Evolutionary conservation across 1,140 invertebrate species (phyloP), one percentile per base, ranked within the genome.

Genomic region (Caenorhabditis briggsae): DNA sequence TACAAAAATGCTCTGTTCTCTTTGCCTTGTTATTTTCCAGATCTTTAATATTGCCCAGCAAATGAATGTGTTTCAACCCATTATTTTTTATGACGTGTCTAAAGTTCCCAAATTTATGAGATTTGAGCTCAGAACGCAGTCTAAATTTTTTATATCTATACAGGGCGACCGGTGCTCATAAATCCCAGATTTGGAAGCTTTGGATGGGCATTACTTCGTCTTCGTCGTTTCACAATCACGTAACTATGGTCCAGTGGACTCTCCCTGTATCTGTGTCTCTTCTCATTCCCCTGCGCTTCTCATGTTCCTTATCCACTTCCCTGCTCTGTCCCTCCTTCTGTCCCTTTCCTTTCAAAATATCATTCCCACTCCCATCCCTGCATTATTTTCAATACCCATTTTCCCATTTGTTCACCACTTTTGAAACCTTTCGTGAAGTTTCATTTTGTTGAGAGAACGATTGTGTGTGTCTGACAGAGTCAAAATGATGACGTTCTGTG

Each of bases 181-280:
- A 33, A 33, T 33, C 33, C 33, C 3, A 33, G 33, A 33, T 33
- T 33, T 33, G 33, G 33, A 33, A 33, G 33, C 33, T 33, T 33
- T 33, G 33, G 33, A 33, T 3, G 33, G 3, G 33, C 33, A 33
- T 33, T 33, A 33, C 33, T 33, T 33, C 33, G 3, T 33, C 33
- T 33, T 64, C 25, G n/a, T 7, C 23, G 43, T 70, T 23, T n/a
- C 43, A 16, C 64, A 43, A 70, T 70, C 64, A 46, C 20, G 20
- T 70, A 41, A 70, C 64, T 46, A 18, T 70, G 14, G 11, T n/a
- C 41, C 59, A 64, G 5, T 11, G 59, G 59, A 64, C 64, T 70
- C 64, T 43, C 41, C 64, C 64, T 70, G 41, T 70, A 43, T 18
- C 33, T 70, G n/a, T 70, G 41, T 70, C n/a, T 70, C 64, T 46